phyloP scores from a whole-genome alignment of 2,113 vertebrate genomes.

The Coptodon bakossiorum region DNA sequence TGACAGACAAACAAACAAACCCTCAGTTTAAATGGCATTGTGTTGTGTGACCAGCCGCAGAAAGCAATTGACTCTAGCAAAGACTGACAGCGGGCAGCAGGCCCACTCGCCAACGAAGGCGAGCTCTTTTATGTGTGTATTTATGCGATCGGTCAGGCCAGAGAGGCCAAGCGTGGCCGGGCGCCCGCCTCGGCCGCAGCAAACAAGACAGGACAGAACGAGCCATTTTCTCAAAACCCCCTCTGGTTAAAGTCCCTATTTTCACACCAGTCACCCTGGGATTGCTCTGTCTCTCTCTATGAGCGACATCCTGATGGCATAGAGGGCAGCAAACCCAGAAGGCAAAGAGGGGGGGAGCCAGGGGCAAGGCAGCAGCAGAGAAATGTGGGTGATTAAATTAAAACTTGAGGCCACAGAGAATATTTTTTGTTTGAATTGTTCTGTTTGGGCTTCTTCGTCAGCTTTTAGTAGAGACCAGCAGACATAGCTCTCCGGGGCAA shows the following conservation, averaged over 20 bases:
- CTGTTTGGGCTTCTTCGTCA: not conserved
- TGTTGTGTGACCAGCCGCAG: not conserved
- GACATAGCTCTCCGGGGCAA: not conserved
- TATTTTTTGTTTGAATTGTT: not conserved
- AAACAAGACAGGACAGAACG: slow-evolving; percentile 49
- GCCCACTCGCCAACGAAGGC: not conserved
- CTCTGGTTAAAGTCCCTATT: slow-evolving; percentile 52
- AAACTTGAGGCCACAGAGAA: slow-evolving; percentile 6
- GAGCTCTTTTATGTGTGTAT: slow-evolving; percentile 38
- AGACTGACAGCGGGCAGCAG: slow-evolving; percentile 10
- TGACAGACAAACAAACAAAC: slow-evolving; percentile 1
- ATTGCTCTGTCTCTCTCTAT: slow-evolving; percentile 52
- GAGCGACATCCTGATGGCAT: slow-evolving; percentile 37
- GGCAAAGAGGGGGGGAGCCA: not conserved
- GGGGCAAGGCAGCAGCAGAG: not conserved
- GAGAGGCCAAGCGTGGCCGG: slow-evolving; percentile 45
- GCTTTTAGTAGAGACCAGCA: not conserved
- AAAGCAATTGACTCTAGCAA: slow-evolving; percentile 21
- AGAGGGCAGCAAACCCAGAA: not conserved
- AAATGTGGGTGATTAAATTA: not conserved
- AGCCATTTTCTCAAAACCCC: slow-evolving; percentile 48
- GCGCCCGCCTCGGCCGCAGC: slow-evolving; percentile 4
- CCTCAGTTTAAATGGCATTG: not conserved
- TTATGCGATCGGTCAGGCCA: slow-evolving; percentile 40
- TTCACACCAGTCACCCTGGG: slow-evolving; percentile 36